Percentiles rank a stretch among this genome's conserved stretches.
Evolutionary conservation across 2,113 vertebrate species (phyloP).

Genomic region (Mionectes macconnelli): DNA sequence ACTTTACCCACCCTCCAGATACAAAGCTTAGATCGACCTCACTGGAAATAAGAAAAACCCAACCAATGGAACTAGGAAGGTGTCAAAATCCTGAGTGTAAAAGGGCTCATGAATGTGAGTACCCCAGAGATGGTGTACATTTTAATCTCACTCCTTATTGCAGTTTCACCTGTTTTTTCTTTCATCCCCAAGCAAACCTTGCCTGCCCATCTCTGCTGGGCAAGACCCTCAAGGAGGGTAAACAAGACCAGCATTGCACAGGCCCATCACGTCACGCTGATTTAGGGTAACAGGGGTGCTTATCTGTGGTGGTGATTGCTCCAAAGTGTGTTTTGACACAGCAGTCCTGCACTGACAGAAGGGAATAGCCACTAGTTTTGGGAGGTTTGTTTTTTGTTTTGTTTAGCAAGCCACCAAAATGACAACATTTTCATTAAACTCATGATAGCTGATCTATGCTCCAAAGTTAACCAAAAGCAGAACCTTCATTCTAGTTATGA

Average conservation of each 20-base stretch:
- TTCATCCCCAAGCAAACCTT: not conserved
- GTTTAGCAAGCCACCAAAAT: conserved; percentile 19
- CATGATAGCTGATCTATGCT: conserved; percentile 6
- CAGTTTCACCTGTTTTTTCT: not conserved
- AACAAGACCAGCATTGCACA: not conserved
- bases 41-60: not conserved
- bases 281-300: not conserved
- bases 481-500: conserved; percentile 54
- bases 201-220: not conserved
- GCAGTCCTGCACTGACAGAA: not conserved
- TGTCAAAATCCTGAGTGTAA: not conserved
- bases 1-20: not conserved
- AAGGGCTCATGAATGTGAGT: not conserved
- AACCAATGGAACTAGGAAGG: not conserved
- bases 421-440: conserved; percentile 32
- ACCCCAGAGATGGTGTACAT: not conserved
- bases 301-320: not conserved
- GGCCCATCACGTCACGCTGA: not conserved
- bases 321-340: not conserved
- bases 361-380: not conserved
- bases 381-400: not conserved
- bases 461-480: conserved; percentile 59
- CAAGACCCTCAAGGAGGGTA: not conserved
- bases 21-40: not conserved
- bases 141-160: not conserved